Conservation (phyloP, 2,797 vertebrate genomes). For the Eurystomus glaucurus region DNA sequence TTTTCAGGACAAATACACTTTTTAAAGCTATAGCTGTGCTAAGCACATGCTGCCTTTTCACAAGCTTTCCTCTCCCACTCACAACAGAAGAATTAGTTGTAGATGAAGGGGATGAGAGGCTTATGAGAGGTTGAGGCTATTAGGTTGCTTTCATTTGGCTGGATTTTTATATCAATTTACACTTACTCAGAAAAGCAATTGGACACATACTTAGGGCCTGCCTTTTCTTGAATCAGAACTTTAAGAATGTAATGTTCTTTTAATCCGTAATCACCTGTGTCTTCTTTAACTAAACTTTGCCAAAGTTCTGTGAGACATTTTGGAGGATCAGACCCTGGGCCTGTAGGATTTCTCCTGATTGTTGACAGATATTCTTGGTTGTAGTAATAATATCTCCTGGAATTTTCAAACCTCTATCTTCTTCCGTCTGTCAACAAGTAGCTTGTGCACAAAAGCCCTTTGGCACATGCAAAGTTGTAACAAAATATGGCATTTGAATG, state of each 20-base stretch:
- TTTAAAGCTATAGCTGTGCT: neutral
- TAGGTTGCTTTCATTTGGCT: neutral
- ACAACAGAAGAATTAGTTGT: neutral
- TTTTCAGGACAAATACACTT: neutral
- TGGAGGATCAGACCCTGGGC: neutral
- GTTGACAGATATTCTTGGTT: conserved; percentile 66
- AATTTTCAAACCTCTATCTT: conserved; percentile 65
- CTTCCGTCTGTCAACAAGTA: conserved; percentile 65
- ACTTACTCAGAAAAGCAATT: neutral
- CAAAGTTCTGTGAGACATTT: conserved; percentile 16
- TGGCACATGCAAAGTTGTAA: conserved; percentile 18
- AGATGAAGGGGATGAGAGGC: neutral
- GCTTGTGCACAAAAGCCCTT: conserved; percentile 48
- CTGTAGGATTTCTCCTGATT: conserved; percentile 55
- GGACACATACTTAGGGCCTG: neutral
- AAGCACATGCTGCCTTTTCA: neutral
- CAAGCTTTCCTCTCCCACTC: neutral
- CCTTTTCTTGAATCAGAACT: neutral
- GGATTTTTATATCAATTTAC: neutral
- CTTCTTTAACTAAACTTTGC: conserved; percentile 30
- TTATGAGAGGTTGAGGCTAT: neutral
- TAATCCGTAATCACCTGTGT: neutral
- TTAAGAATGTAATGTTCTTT: neutral
- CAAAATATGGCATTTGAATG: conserved; percentile 20
- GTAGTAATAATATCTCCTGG: conserved; percentile 72